These are phyloP conservation scores for Anabas testudineus DNA, from an alignment of 2,797 vertebrate genomes.

Conservation along the genomic window DNA sequence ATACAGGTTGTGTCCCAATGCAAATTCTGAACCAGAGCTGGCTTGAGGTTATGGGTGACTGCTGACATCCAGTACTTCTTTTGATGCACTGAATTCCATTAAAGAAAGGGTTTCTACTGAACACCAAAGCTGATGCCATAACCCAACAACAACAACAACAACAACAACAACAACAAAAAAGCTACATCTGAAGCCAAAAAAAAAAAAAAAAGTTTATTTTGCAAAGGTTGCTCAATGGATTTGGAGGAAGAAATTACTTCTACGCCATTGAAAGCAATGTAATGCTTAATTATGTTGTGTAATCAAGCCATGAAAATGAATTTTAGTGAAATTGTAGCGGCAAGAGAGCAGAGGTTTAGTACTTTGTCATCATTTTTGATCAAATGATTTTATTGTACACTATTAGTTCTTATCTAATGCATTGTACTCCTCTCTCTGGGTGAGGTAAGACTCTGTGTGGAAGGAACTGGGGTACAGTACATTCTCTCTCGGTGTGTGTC, in stretches of 20 bases:
- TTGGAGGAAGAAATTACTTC: conserved; percentile 2
- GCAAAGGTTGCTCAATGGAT: conserved; percentile 1
- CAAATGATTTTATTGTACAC: conserved; percentile 2
- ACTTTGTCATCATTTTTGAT: conserved; percentile 21
- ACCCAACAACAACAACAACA: conserved; percentile 34
- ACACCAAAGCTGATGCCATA: conserved; percentile 19
- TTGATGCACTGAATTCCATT: conserved; percentile 48
- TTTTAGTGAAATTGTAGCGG: conserved; percentile 15
- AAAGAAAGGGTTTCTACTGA: conserved; percentile 39
- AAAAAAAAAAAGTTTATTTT: conserved; percentile 17
- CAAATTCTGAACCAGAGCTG: conserved; percentile 40
- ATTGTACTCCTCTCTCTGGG: neutral
- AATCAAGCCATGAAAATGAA: conserved; percentile 26
- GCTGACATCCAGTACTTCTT: conserved; percentile 39
- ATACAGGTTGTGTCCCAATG: conserved; percentile 33
- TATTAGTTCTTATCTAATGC: neutral
- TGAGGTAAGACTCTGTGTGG: conserved; percentile 30
- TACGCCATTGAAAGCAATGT: neutral
- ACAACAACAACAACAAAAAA: conserved; percentile 9
- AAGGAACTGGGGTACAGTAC: conserved; percentile 38
- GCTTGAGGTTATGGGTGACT: conserved; percentile 46
- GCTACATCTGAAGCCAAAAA: neutral
- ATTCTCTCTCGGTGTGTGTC: conserved; percentile 21
- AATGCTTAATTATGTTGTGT: conserved; percentile 23
- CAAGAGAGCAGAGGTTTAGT: conserved; percentile 10